phyloP scores from a whole-genome alignment of 2,888 invertebrate genomes.

The Zeuzera pyrina region DNA sequence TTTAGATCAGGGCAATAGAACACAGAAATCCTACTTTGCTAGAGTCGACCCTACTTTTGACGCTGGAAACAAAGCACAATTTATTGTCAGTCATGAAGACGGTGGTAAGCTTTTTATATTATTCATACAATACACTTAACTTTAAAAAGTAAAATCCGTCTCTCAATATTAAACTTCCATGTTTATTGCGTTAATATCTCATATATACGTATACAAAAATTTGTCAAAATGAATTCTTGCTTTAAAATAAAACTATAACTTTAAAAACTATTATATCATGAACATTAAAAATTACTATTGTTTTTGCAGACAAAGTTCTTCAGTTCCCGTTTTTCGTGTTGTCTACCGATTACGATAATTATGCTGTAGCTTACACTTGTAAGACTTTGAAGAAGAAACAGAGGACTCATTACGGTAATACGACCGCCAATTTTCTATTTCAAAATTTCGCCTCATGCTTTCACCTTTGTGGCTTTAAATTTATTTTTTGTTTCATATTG shows the following conservation, averaged over 20 bases:
- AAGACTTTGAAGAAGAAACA: constrained; percentile 49
- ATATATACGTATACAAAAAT: too few relatives aligned
- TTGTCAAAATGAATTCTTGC: too few relatives aligned
- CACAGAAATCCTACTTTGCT: constrained; percentile 57
- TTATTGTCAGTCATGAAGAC: constrained; percentile 56
- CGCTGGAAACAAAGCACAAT: constrained; percentile 51
- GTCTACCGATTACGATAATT: constrained; percentile 51
- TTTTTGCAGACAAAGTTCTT: constrained; percentile 49
- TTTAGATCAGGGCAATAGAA: constrained; percentile 41
- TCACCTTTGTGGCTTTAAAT: too few relatives aligned
- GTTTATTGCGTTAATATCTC: too few relatives aligned
- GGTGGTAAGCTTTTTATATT: constrained; percentile 53
- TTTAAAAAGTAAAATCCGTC: too few relatives aligned
- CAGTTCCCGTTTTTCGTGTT: constrained; percentile 56
- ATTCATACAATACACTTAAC: too few relatives aligned
- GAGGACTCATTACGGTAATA: constrained; percentile 53
- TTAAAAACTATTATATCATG: too few relatives aligned
- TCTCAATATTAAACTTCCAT: too few relatives aligned
- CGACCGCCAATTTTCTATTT: too few relatives aligned
- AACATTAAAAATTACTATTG: not conserved
- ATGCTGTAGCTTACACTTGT: constrained; percentile 58
- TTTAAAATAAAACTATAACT: too few relatives aligned
- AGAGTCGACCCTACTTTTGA: constrained; percentile 62
- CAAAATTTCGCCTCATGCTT: too few relatives aligned
- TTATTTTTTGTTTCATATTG: too few relatives aligned